A percentile compares a stretch with the other conserved stretches of the same genome.
Evolutionary conservation across 2,113 vertebrate genomes (phyloP).

Genomic region (Vulpes lagopus): DNA sequence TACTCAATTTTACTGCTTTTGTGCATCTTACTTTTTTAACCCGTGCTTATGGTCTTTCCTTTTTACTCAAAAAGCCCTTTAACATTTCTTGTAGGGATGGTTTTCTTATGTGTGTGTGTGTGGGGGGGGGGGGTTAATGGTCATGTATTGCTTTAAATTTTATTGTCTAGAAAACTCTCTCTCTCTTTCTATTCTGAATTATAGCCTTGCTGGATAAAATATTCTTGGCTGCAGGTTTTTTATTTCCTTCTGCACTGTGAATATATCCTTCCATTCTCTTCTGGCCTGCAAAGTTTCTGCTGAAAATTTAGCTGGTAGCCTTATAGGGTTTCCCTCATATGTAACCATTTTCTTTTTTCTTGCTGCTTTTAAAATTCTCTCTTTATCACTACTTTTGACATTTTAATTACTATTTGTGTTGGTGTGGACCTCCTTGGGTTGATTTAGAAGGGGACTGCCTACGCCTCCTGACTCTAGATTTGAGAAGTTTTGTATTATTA

Average conservation of each 20-base stretch:
- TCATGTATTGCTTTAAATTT: not conserved
- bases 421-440: not conserved
- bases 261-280: not conserved
- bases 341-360: not conserved
- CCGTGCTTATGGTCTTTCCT: not conserved
- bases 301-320: not conserved
- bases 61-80: not conserved
- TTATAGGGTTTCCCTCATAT: not conserved
- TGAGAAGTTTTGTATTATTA: not conserved
- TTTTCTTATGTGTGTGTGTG: not conserved
- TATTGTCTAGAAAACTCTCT: not conserved
- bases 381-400: not conserved
- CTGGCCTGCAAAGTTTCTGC: not conserved
- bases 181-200: not conserved
- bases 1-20: not conserved
- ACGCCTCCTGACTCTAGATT: not conserved
- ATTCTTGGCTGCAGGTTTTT: not conserved
- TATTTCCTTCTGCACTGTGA: not conserved
- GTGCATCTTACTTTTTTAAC: not conserved
- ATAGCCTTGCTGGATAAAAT: not conserved
- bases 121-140: fast-evolving
- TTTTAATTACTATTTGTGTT: not conserved
- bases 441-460: not conserved
- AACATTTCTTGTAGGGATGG: not conserved
- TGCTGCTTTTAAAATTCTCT: not conserved